Base-by-base conservation (phyloP, 2,113 vertebrate species). In the Dicentrarchus labrax region DNA sequence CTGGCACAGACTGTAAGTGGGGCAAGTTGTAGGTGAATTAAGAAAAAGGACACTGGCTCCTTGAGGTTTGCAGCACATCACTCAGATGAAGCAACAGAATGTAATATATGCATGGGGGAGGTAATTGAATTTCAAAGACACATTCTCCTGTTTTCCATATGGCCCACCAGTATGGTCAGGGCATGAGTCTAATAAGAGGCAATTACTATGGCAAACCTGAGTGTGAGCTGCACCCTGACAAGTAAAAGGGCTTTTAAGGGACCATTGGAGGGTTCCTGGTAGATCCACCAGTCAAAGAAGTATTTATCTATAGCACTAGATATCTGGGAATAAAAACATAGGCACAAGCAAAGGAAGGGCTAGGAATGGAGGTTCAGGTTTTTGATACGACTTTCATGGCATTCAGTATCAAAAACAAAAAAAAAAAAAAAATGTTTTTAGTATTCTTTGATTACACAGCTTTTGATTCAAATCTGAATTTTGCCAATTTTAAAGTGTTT, bases 61-160 rank as follows among this genome's bases (percentile, higher is more conserved):
- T 88, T 83, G 87, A 89, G 75, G 36, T 88, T 78, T 82, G 87
- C 88, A 75, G 84, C 69, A 41, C 85, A 86, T 89, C 65, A 51
- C 77, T 83, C 59, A 76, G 86, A 85, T 86, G 86, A 87, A 86
- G 84, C 87, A 88, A 83, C 84, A 78, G 47, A 85, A 80, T 61
- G 86, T 84, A 88, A 93, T 83, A 73, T 80, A 83, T 83, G 84
- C 82, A 67, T 15, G 24, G 47, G 66, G 72, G 53, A 65, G 79
- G 88, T 90, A 89, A 93, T 74, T 90, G 88, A 85, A 86, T 93
- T 92, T 86, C 90, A 92, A 77, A 88, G 87, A 86, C 74, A 69
- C 70, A 60, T 22, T 80, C 83, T 88, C 30, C 85, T 86, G 81
- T 82, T 88, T 89, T 87, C 88, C 89, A 91, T 91, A 84, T 43